Evolutionary conservation across 2,113 vertebrate genomes (phyloP).

Genomic region (cattle (Bos taurus)): ARS-UCD2.0 NC_037333.1:115254501-115255000

Average conservation of each 20-base stretch:
- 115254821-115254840: accelerated
- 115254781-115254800: not conserved
- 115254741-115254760: not conserved
- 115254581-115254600: accelerated
- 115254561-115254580: accelerated
- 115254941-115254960: accelerated
- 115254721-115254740: not conserved
- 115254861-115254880: accelerated
- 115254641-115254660: not conserved
- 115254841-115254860: accelerated
- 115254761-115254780: accelerated
- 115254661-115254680: not conserved
- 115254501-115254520: not conserved
- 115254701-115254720: not conserved
- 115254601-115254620: not conserved
- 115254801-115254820: accelerated
- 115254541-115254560: too few species aligned
- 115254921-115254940: accelerated
- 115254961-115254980: accelerated
- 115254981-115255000: accelerated
- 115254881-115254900: accelerated
- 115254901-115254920: accelerated
- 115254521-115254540: not conserved
- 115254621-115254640: accelerated
- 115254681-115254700: not conserved